A percentile compares a stretch with the other conserved stretches of the same genome.
These are phyloP conservation scores for Embiotoca jacksoni DNA, from an alignment of 2,113 vertebrate species.

Conservation along the genomic window DNA sequence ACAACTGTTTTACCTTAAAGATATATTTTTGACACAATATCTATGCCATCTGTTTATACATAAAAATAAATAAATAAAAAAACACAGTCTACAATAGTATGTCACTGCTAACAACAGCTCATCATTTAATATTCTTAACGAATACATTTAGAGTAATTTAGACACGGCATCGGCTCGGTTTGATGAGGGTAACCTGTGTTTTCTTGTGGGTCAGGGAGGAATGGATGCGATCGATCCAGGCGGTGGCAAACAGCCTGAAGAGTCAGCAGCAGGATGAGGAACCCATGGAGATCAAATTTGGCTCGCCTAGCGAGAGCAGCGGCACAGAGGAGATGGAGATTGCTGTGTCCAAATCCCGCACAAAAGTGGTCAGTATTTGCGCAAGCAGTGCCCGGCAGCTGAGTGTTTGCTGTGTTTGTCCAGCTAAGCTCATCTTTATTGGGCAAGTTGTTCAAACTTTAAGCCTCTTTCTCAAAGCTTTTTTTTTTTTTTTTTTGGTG, in stretches of 20 bases:
- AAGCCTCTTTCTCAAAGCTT: constrained; percentile 70
- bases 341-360: constrained; percentile 86
- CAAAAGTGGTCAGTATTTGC: constrained; percentile 90
- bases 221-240: constrained; percentile 94
- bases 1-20: constrained; percentile 2
- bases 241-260: constrained; percentile 94
- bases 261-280: constrained; percentile 87
- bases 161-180: background rate
- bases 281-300: constrained; percentile 90
- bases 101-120: background rate
- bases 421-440: constrained; percentile 59
- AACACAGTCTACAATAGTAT: background rate
- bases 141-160: constrained; percentile 2
- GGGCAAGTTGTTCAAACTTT: constrained; percentile 68
- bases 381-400: constrained; percentile 57
- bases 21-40: constrained; percentile 14
- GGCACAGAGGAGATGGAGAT: constrained; percentile 91
- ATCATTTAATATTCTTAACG: background rate
- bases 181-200: constrained; percentile 30
- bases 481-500: constrained; percentile 13
- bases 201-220: constrained; percentile 86
- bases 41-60: background rate
- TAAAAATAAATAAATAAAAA: background rate
- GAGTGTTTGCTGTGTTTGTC: constrained; percentile 47
- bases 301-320: constrained; percentile 86